Conservation (phyloP, 2,888 invertebrate species). For the Linnaemya tessellans region DNA sequence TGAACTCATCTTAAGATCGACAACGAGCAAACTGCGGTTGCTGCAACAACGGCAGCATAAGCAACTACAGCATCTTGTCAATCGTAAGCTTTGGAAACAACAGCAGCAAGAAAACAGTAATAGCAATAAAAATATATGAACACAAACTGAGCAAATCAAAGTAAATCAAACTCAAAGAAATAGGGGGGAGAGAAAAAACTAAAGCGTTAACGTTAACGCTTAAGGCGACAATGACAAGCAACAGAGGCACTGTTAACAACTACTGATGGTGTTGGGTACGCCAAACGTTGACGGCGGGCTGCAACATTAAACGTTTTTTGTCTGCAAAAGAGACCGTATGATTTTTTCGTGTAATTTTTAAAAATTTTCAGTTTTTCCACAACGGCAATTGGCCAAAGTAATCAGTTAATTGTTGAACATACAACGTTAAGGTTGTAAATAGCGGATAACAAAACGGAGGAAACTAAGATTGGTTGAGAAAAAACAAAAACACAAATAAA, state of each 20-base stretch:
- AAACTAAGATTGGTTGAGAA: slow-evolving; percentile 13
- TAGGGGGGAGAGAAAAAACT: slow-evolving; percentile 18
- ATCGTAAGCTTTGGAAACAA: slow-evolving; percentile 31
- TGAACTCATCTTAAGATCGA: slow-evolving; percentile 33
- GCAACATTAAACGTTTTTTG: slow-evolving; percentile 48
- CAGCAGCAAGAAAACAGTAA: slow-evolving; percentile 4
- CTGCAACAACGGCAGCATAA: slow-evolving; percentile 20
- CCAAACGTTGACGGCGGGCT: slow-evolving; percentile 48
- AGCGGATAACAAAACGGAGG: slow-evolving; percentile 75
- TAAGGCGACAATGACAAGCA: slow-evolving; percentile 70
- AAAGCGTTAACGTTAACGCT: slow-evolving; percentile 70
- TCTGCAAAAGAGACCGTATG: slow-evolving; percentile 64
- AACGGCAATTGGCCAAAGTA: slow-evolving; percentile 77
- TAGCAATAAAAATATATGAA: background rate
- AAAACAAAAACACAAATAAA: background rate
- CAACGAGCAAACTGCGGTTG: slow-evolving; percentile 14
- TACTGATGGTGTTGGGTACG: slow-evolving; percentile 50
- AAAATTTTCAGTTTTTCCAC: slow-evolving; percentile 77
- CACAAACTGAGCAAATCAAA: slow-evolving; percentile 30
- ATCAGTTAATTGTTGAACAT: slow-evolving; percentile 80
- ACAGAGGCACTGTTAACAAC: slow-evolving; percentile 68
- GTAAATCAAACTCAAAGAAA: slow-evolving; percentile 17
- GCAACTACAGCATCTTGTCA: slow-evolving; percentile 48
- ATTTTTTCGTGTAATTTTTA: slow-evolving; percentile 25
- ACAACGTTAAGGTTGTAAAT: slow-evolving; percentile 77